A percentile compares a stretch with the other conserved stretches of the same genome.
Conservation (phyloP, 1,140 invertebrate genomes). For the Anastrepha ludens region DNA sequence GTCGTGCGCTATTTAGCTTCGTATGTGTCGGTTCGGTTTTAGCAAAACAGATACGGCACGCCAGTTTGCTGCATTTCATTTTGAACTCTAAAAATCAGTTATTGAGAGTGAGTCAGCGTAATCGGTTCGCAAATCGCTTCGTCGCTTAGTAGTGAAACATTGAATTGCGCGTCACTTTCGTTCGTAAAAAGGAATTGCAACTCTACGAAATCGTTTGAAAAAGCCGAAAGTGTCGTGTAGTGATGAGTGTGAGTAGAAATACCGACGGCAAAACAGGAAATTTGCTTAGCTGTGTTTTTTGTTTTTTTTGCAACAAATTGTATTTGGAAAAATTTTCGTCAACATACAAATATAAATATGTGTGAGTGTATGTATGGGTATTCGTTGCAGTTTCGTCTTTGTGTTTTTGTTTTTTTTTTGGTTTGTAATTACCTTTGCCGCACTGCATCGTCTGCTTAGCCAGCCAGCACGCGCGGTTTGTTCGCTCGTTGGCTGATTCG, state of each 20-base stretch:
- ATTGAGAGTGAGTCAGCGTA: constrained; percentile 40
- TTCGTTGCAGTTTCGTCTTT: background rate
- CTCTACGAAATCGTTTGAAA: background rate
- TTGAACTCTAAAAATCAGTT: constrained; percentile 21
- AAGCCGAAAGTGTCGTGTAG: background rate
- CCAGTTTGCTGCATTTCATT: background rate
- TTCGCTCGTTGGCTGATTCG: background rate
- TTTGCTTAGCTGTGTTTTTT: background rate
- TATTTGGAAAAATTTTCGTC: background rate
- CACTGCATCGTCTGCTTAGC: background rate
- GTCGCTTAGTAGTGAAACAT: background rate
- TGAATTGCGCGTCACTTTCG: background rate
- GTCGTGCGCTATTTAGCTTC: background rate
- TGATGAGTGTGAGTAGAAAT: background rate
- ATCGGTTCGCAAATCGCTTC: constrained; percentile 24
- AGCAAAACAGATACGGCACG: background rate
- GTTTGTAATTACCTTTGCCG: background rate
- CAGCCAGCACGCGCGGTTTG: background rate
- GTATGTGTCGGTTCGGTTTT: background rate
- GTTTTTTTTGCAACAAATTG: constrained; percentile 15
- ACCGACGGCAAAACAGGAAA: background rate
- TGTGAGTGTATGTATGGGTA: background rate
- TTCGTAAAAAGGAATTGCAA: background rate
- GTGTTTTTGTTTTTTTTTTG: background rate
- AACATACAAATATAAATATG: background rate